Evolutionary conservation across 1,140 invertebrate species (phyloP).

Genomic region (Trigoniulus corallinus): DNA sequence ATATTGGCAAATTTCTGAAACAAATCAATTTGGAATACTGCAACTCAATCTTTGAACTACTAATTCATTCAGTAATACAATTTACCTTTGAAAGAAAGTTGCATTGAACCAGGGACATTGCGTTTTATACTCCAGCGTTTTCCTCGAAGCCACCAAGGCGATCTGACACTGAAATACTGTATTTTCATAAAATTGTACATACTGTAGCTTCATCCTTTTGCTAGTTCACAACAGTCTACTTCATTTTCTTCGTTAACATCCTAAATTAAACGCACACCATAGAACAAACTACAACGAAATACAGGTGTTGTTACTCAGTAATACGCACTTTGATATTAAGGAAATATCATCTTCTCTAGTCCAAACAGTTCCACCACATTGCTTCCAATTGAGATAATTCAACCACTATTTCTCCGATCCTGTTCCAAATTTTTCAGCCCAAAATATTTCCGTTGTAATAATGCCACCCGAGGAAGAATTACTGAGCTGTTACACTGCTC

Average conservation of each 20-base stretch:
- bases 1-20: too few relatives aligned
- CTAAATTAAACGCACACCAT: constrained; percentile 15
- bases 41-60: too few relatives aligned
- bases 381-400: constrained; percentile 35
- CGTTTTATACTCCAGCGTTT: constrained; percentile 35
- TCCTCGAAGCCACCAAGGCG: constrained; percentile 32
- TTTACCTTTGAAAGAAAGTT: constrained; percentile 25
- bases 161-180: constrained; percentile 28
- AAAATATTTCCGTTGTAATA: constrained; percentile 28
- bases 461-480: constrained; percentile 25
- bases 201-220: constrained; percentile 21
- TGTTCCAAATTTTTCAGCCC: constrained; percentile 32
- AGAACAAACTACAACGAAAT: not conserved
- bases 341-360: constrained; percentile 30
- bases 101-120: constrained; percentile 25
- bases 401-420: constrained; percentile 36
- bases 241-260: constrained; percentile 28
- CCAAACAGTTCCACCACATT: constrained; percentile 31
- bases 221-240: constrained; percentile 30
- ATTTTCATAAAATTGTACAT: constrained; percentile 6
- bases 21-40: too few relatives aligned
- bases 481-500: constrained; percentile 28
- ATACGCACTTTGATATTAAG: constrained; percentile 27
- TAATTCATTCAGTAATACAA: too few relatives aligned
- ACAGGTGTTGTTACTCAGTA: not conserved